Percentiles rank a stretch among this genome's conserved stretches.
Evolutionary conservation across 35 echinoderm and acorn worm genomes (phyloP).

Genomic region (Acanthaster planci): DNA sequence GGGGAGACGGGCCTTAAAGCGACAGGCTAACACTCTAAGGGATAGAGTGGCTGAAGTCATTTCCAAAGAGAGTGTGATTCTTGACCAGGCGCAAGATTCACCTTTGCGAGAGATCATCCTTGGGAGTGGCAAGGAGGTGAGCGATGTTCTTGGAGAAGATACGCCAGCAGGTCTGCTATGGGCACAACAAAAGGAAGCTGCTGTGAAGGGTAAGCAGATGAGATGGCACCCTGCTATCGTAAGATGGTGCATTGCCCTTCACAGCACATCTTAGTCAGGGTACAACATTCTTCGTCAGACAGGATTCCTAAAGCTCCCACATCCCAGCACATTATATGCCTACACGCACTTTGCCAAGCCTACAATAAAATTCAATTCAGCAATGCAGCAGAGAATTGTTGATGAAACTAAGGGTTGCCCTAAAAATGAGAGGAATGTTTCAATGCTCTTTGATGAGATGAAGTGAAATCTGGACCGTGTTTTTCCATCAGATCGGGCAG

Average conservation of each 20-base stretch:
- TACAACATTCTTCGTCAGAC: slow-evolving; percentile 28
- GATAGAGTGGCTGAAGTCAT: neutral
- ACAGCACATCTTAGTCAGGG: slow-evolving; percentile 19
- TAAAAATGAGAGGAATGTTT: neutral
- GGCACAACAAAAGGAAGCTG: slow-evolving; percentile 27
- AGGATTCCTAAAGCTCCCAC: slow-evolving; percentile 22
- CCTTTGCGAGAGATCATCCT: neutral
- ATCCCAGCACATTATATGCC: slow-evolving; percentile 17
- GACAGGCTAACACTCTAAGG: neutral
- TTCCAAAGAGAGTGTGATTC: neutral
- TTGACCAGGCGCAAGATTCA: neutral
- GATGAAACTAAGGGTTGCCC: neutral
- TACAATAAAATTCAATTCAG: neutral
- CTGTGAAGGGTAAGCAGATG: neutral
- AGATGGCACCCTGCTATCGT: slow-evolving; percentile 60
- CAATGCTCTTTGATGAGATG: slow-evolving; percentile 55
- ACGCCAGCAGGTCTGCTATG: neutral
- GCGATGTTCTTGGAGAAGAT: neutral
- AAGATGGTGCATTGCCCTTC: slow-evolving; percentile 50
- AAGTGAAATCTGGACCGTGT: slow-evolving; percentile 30
- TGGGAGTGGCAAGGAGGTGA: neutral
- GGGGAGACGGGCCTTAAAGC: neutral
- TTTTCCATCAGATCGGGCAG: slow-evolving; percentile 13
- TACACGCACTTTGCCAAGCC: slow-evolving; percentile 31
- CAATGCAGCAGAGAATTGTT: neutral